Conservation (phyloP, 2,113 vertebrate genomes). For the Rutilus rutilus region DNA sequence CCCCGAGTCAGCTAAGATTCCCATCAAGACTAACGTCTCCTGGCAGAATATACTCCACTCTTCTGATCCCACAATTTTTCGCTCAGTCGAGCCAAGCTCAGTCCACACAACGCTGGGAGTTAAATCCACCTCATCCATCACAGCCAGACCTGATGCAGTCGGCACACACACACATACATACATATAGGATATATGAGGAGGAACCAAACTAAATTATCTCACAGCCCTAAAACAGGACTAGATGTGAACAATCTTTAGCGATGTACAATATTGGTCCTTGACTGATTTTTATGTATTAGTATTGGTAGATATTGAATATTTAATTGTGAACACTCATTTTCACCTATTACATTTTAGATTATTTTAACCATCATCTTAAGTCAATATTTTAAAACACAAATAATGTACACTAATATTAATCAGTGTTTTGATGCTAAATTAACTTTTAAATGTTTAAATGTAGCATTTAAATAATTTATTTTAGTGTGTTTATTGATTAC, state of each 20-base stretch:
- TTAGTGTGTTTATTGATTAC: background rate
- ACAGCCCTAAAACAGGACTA: background rate
- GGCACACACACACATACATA: slow-evolving; percentile 53
- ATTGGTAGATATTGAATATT: background rate
- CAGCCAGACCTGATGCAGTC: slow-evolving; percentile 54
- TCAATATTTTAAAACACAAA: no score
- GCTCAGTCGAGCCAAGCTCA: slow-evolving; percentile 58
- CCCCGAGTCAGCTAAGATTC: slow-evolving; percentile 36
- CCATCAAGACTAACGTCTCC: slow-evolving; percentile 37
- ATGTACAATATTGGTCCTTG: background rate
- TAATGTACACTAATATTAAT: no score
- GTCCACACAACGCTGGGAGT: slow-evolving; percentile 49
- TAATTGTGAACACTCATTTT: background rate
- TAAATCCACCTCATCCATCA: slow-evolving; percentile 69
- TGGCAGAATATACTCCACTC: slow-evolving; percentile 30
- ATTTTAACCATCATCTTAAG: background rate
- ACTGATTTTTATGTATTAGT: background rate
- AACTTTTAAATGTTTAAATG: no score
- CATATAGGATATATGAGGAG: slow-evolving; percentile 63
- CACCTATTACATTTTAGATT: background rate
- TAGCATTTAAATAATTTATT: background rate
- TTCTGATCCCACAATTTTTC: slow-evolving; percentile 48
- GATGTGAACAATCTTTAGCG: background rate
- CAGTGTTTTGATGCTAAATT: no score
- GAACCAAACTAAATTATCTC: slow-evolving; percentile 42